Conservation (phyloP, 2,888 invertebrate species). For the Coecobrya sp. region DNA sequence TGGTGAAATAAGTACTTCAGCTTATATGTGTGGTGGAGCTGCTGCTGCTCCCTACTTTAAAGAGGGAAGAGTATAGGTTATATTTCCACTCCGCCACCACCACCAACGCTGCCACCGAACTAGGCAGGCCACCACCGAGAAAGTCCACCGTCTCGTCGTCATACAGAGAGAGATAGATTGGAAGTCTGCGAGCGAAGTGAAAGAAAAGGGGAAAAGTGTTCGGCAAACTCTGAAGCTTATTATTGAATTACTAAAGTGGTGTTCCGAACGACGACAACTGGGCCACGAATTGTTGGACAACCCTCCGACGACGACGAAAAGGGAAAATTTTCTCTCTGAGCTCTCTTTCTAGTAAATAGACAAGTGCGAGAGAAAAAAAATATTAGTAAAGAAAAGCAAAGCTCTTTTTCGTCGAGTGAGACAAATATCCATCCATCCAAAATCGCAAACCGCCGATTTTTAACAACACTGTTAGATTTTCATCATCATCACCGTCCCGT, state of each 20-base stretch:
- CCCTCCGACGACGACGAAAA: slow-evolving; percentile 71
- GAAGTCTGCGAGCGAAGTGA: slow-evolving; percentile 2
- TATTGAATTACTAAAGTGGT: slow-evolving; percentile 74
- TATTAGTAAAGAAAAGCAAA: slow-evolving; percentile 50
- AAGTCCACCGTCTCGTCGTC: slow-evolving; percentile 29
- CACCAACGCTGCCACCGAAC: slow-evolving; percentile 23
- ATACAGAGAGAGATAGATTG: slow-evolving; percentile 10
- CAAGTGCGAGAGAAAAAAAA: slow-evolving; percentile 54
- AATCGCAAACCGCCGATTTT: slow-evolving; percentile 81
- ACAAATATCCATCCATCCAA: slow-evolving; percentile 71
- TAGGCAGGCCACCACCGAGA: slow-evolving; percentile 39
- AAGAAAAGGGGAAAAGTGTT: slow-evolving; percentile 71
- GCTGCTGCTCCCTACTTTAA: neutral
- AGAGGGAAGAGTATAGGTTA: too few species aligned
- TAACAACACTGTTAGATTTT: slow-evolving; percentile 70
- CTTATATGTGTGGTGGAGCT: neutral
- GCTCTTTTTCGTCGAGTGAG: slow-evolving; percentile 58
- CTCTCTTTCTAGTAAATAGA: slow-evolving; percentile 18
- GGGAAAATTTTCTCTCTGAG: slow-evolving; percentile 26
- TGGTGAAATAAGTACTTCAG: neutral
- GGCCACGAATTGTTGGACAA: slow-evolving; percentile 80
- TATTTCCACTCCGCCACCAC: neutral
- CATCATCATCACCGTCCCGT: slow-evolving; percentile 66
- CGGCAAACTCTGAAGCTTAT: slow-evolving; percentile 73
- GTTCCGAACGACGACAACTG: slow-evolving; percentile 81